Conservation (phyloP, 2,113 vertebrate species). For the Hepsetus odoe region DNA sequence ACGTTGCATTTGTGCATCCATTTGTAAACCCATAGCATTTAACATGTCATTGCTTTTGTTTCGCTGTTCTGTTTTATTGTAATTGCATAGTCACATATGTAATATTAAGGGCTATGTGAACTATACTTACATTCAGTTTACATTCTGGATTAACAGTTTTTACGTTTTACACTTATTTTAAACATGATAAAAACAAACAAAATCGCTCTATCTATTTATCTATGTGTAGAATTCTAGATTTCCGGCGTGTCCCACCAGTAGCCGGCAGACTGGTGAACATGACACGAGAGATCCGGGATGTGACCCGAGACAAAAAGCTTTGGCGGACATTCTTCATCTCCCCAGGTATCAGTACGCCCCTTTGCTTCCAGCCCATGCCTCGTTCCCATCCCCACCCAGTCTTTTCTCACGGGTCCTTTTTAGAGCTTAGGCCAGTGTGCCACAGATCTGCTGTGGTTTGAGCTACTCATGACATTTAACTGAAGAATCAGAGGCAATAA, state of each 20-base stretch:
- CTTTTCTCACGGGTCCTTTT: slow-evolving; percentile 18
- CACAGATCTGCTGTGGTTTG: background rate
- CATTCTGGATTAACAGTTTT: too few species aligned
- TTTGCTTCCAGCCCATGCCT: slow-evolving; percentile 10
- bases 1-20: too few species aligned
- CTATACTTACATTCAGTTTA: too few species aligned
- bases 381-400: background rate
- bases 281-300: slow-evolving; percentile 93
- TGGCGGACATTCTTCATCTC: slow-evolving; percentile 95
- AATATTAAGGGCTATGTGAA: too few species aligned
- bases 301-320: slow-evolving; percentile 93
- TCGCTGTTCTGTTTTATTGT: too few species aligned
- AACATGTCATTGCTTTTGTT: too few species aligned
- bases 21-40: too few species aligned
- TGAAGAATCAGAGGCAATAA: background rate
- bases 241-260: slow-evolving; percentile 92
- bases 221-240: slow-evolving; percentile 87
- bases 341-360: slow-evolving; percentile 73
- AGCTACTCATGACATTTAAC: slow-evolving; percentile 28
- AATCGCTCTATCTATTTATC: background rate
- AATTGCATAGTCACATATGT: too few species aligned
- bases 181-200: too few species aligned
- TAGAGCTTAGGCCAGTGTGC: background rate
- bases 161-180: too few species aligned
- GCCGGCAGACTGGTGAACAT: slow-evolving; percentile 94